These are phyloP conservation scores for Drosophila demipolita DNA, from an alignment of 2,888 invertebrate genomes.

Conservation along the genomic window DNA sequence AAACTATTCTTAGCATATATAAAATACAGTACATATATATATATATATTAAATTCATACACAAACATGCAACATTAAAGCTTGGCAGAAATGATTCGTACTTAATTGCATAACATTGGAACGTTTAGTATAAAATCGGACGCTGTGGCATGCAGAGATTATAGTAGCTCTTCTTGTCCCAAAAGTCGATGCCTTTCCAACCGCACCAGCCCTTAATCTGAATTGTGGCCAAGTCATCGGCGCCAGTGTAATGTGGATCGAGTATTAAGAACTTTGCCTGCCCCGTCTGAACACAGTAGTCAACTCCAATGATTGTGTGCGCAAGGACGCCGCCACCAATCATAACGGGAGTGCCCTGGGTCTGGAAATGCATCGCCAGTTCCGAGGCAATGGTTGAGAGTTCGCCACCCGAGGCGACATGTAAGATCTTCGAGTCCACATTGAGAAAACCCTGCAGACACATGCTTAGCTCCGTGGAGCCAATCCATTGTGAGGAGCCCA, in stretches of 20 bases:
- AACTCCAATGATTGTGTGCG: slow-evolving; percentile 98
- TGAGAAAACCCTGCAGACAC: slow-evolving; percentile 93
- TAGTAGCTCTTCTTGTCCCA: slow-evolving; percentile 98
- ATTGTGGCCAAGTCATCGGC: slow-evolving; percentile 91
- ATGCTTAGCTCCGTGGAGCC: slow-evolving; percentile 99
- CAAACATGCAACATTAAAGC: slow-evolving; percentile 37
- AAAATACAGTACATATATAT: slow-evolving; percentile 44
- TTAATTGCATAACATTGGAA: slow-evolving; percentile 48
- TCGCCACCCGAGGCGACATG: slow-evolving; percentile 95
- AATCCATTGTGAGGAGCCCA: slow-evolving; percentile 98
- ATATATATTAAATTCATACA: slow-evolving; percentile 35
- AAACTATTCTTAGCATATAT: slow-evolving; percentile 37
- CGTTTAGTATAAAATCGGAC: slow-evolving; percentile 82
- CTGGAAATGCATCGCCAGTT: slow-evolving; percentile 95
- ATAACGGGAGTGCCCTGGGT: slow-evolving; percentile 98
- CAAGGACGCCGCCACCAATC: slow-evolving; percentile 99
- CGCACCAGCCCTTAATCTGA: slow-evolving; percentile 96
- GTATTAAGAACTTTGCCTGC: slow-evolving; percentile 95
- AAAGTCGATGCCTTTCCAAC: slow-evolving; percentile 97
- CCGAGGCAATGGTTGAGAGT: slow-evolving; percentile 91
- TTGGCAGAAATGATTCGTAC: slow-evolving; percentile 27
- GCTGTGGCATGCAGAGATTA: slow-evolving; percentile 96
- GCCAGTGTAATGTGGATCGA: slow-evolving; percentile 99
- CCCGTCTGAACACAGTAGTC: slow-evolving; percentile 93
- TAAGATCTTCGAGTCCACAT: slow-evolving; percentile 92